A percentile compares a stretch with the other conserved stretches of the same genome.
phyloP scores from a whole-genome alignment of 2,888 invertebrate species.

The Drosophila ezoana region DNA sequence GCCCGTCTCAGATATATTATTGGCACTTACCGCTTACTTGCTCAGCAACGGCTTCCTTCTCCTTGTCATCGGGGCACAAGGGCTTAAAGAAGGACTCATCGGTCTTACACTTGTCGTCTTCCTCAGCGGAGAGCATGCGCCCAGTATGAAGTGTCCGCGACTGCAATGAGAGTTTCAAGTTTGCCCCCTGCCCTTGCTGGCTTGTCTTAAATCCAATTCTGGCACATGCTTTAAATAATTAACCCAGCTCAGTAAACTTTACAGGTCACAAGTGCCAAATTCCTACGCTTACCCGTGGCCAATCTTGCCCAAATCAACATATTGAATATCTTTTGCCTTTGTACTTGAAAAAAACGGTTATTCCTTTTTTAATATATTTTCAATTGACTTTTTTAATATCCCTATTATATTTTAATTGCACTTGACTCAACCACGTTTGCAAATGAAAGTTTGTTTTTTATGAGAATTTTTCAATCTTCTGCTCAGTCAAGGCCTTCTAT shows the following conservation, averaged over 20 bases:
- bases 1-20: background rate
- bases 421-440: constrained; percentile 11
- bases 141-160: constrained; percentile 35
- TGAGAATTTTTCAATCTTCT: constrained; percentile 13
- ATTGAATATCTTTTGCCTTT: constrained; percentile 5
- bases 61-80: constrained; percentile 4
- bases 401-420: background rate
- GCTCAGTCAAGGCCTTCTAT: constrained; percentile 29
- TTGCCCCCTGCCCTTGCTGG: constrained; percentile 1
- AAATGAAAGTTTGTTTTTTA: constrained; percentile 10
- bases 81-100: constrained; percentile 15
- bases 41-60: background rate
- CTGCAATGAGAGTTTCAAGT: background rate
- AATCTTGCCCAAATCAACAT: constrained; percentile 56
- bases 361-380: background rate
- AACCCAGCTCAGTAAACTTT: background rate
- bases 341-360: background rate
- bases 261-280: background rate
- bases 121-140: constrained; percentile 18
- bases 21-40: background rate
- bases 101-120: constrained; percentile 30
- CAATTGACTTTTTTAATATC: constrained; percentile 2
- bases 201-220: constrained; percentile 23
- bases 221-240: constrained; percentile 33
- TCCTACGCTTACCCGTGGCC: constrained; percentile 44